Evolutionary conservation across 2,888 invertebrate species (phyloP).

Genomic region (Hoplodrina ambigua): DNA sequence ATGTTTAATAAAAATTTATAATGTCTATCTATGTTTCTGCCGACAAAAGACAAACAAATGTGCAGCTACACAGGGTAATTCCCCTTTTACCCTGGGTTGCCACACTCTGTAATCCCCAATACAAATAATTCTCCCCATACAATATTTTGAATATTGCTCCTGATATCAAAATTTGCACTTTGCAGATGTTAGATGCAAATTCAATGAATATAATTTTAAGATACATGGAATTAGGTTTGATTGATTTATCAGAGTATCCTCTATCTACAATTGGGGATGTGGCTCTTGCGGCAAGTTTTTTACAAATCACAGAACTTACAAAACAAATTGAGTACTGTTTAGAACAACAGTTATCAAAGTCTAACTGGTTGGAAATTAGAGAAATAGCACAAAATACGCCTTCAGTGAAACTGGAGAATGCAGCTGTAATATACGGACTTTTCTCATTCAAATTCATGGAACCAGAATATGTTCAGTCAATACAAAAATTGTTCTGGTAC

Average conservation of each 20-base stretch:
- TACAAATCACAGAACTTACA: conserved; percentile 82
- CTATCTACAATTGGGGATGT: conserved; percentile 74
- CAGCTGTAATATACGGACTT: conserved; percentile 76
- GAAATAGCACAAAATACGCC: conserved; percentile 78
- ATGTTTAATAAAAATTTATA: too few relatives aligned
- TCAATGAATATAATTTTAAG: conserved; percentile 80
- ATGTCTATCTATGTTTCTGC: too few relatives aligned
- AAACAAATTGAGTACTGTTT: conserved; percentile 82
- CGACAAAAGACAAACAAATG: too few relatives aligned
- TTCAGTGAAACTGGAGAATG: conserved; percentile 73
- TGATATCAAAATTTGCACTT: conserved; percentile 25
- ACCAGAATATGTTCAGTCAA: conserved; percentile 73
- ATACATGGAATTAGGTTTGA: conserved; percentile 80
- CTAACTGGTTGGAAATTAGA: conserved; percentile 81
- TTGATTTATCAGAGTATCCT: conserved; percentile 78
- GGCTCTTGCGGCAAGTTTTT: conserved; percentile 79
- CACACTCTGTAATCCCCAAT: too few relatives aligned
- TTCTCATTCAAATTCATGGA: conserved; percentile 79
- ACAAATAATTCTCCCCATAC: too few relatives aligned
- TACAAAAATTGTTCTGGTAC: conserved; percentile 82
- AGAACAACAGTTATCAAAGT: conserved; percentile 71
- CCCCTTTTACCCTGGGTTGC: too few relatives aligned
- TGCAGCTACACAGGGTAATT: too few relatives aligned
- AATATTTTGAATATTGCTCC: too few relatives aligned
- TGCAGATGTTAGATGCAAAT: conserved; percentile 81